These are phyloP conservation scores for Ooceraea biroi DNA, from an alignment of 1,140 invertebrate genomes.

Conservation along the genomic window DNA sequence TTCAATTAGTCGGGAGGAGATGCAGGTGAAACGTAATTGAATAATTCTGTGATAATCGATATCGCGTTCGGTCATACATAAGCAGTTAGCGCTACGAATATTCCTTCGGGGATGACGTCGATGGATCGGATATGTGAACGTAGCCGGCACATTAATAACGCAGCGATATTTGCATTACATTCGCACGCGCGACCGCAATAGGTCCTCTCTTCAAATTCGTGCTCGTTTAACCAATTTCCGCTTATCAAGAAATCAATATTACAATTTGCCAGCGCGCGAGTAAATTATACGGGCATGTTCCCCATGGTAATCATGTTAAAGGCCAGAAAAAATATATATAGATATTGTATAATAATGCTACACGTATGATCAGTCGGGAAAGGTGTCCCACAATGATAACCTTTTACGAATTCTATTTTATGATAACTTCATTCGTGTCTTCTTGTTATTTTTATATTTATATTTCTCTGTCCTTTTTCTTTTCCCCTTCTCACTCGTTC, in stretches of 20 bases:
- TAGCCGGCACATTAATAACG: conserved; percentile 47
- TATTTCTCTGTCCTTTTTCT: not conserved
- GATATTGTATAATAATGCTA: no score
- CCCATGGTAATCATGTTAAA: not conserved
- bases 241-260: conserved; percentile 56
- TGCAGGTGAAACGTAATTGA: not conserved
- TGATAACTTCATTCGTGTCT: not conserved
- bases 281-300: conserved; percentile 34
- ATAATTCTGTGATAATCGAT: conserved; percentile 40
- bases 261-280: conserved; percentile 34
- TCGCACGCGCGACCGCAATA: conserved; percentile 42
- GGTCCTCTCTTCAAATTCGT: conserved; percentile 48
- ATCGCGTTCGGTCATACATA: conserved; percentile 8
- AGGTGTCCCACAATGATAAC: not conserved
- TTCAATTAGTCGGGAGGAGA: not conserved
- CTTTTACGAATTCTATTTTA: not conserved
- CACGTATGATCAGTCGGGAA: not conserved
- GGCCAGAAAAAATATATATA: conserved; percentile 1
- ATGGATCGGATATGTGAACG: conserved; percentile 47
- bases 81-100: conserved; percentile 40
- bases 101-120: conserved; percentile 52
- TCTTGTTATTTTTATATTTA: not conserved
- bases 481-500: not conserved
- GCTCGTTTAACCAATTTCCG: conserved; percentile 59
- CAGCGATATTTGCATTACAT: conserved; percentile 62